A percentile compares a stretch with the other conserved stretches of the same genome.
Conservation (phyloP, 2,888 invertebrate species). For the Phorcus lineatus region DNA sequence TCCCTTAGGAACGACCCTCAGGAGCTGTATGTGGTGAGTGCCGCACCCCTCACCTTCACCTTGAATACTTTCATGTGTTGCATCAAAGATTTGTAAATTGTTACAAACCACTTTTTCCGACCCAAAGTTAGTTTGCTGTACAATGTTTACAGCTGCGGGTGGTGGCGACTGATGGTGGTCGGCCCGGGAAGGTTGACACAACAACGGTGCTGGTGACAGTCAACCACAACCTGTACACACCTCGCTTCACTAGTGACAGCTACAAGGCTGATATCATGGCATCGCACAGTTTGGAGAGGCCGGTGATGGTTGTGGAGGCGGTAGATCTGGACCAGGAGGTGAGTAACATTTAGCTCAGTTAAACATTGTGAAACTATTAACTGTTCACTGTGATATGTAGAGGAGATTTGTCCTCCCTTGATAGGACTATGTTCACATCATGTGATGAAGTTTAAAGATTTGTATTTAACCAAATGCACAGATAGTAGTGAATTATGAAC, state of each 20-base stretch:
- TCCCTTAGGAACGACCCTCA: constrained; percentile 38
- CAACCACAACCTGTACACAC: constrained; percentile 50
- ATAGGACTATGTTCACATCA: too few relatives aligned
- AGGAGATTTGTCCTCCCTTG: too few relatives aligned
- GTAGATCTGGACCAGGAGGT: constrained; percentile 60
- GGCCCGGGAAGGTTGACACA: constrained; percentile 27
- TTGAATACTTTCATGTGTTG: neutral
- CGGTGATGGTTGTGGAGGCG: constrained; percentile 53
- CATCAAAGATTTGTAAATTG: neutral
- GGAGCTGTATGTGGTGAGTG: constrained; percentile 22
- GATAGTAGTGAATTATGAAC: too few relatives aligned
- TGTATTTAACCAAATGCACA: too few relatives aligned
- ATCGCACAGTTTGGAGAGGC: constrained; percentile 49
- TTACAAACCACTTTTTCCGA: too few relatives aligned
- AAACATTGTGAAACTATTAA: too few relatives aligned
- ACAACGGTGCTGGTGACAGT: constrained; percentile 41
- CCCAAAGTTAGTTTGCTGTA: too few relatives aligned
- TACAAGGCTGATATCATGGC: constrained; percentile 56
- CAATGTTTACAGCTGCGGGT: constrained; percentile 27
- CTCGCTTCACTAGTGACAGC: constrained; percentile 48
- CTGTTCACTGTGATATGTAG: too few relatives aligned
- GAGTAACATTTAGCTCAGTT: constrained; percentile 20
- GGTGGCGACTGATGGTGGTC: constrained; percentile 33
- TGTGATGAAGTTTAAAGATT: too few relatives aligned
- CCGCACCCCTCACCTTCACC: neutral